phyloP scores from a whole-genome alignment of 2,113 vertebrate genomes.

The Circaetus gallicus region DNA sequence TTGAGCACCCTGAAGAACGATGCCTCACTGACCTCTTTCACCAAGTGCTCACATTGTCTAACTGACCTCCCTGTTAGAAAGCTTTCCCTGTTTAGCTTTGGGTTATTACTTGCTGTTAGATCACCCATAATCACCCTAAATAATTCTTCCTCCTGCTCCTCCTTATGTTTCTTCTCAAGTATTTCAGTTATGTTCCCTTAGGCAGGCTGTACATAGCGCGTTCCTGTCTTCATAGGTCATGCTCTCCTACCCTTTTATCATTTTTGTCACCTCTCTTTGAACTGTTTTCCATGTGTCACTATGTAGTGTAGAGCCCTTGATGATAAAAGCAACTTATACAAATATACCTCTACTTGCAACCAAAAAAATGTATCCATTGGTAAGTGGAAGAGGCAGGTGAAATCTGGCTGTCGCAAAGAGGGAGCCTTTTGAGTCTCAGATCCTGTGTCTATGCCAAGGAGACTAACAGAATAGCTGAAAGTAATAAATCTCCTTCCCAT shows the following conservation, averaged over 20 bases:
- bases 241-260: not conserved
- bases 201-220: rapidly evolving
- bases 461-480: not conserved
- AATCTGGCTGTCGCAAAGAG: not conserved
- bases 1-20: not conserved
- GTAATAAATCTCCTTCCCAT: not conserved
- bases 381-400: not conserved
- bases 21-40: not conserved
- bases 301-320: not conserved
- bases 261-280: not conserved
- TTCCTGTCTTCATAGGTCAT: not conserved
- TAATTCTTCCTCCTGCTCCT: not conserved
- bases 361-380: rapidly evolving
- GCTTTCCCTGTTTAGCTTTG: not conserved
- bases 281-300: not conserved
- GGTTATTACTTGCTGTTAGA: not conserved
- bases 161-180: not conserved
- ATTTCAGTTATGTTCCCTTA: not conserved
- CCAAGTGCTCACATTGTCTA: not conserved
- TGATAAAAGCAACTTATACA: not conserved
- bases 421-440: not conserved
- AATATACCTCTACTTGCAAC: not conserved
- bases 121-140: not conserved
- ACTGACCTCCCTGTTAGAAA: not conserved
- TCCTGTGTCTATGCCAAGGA: not conserved